Evolutionary conservation across 2,888 invertebrate species (phyloP), one percentile per base, ranked within the genome.

Genomic region (Ditula angustiorana): DNA sequence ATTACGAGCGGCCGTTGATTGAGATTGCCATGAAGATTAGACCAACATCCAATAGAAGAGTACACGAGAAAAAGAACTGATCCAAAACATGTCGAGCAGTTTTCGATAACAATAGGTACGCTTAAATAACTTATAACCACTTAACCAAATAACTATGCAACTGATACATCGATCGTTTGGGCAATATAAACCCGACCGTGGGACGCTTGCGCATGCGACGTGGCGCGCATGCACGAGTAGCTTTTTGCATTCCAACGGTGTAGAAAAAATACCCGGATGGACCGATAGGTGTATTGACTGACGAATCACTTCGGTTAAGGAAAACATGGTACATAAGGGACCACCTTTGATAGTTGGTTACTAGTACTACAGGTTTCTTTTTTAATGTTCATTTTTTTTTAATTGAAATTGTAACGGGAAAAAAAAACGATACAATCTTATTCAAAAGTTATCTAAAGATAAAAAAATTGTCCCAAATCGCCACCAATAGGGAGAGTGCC

Each of bases 141-240:
- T 26, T 2, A 49, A 49, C 41, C 28, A 41, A 57, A 55, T 55
- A 55, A 33, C 30, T 30, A 62, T 50, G 37, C 62, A 57, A 13
- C 26, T 28, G 21, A 19, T 62, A 35, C 62, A 37, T 56, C 37
- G 49, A 37, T 62, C 16, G 37, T 37, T 26, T 5, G 56, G 49
- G 62, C 62, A 62, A 37, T 62, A 50, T 62, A 62, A 62, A 56
- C 30, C 30, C 62, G 62, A 62, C 62, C 57, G 62, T 62, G 62
- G 57, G 61, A 61, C 61, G 35, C 35, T 26, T 21, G 37, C 26
- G 55, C 55, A 50, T 37, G 19, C 21, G 19, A 55, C 55, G 57
- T 30, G 19, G 2, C 23, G 41, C 49, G 62, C 57, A 62, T 57
- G 49, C 62, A 47, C 55, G 47, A 55, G 37, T 28, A 59, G 1